These are phyloP conservation scores for Ecliptopera silaceata DNA, from an alignment of 2,888 invertebrate species.

Conservation along the genomic window DNA sequence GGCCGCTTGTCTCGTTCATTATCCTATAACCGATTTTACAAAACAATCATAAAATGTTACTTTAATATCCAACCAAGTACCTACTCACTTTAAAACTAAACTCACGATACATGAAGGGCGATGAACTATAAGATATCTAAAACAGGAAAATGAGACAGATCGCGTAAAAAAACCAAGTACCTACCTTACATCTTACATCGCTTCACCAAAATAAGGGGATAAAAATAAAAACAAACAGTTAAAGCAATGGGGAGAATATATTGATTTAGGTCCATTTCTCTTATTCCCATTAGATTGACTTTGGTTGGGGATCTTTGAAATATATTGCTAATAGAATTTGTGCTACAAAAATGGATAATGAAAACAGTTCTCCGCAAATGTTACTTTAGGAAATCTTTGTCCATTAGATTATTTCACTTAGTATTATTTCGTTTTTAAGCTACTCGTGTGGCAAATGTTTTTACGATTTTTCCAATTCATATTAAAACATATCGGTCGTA, in stretches of 20 bases:
- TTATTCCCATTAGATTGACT: constrained; percentile 32
- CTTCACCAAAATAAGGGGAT: constrained; percentile 34
- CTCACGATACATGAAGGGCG: constrained; percentile 30
- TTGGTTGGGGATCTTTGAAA: constrained; percentile 28
- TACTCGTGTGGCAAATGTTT: too few species aligned
- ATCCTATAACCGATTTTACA: constrained; percentile 11
- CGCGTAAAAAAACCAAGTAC: constrained; percentile 18
- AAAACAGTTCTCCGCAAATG: constrained; percentile 17
- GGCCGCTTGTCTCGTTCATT: constrained; percentile 32
- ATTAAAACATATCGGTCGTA: too few species aligned
- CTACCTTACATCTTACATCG: constrained; percentile 26
- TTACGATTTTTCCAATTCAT: too few species aligned
- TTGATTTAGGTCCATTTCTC: constrained; percentile 33
- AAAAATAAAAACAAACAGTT: constrained; percentile 37
- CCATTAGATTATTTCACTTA: constrained; percentile 1
- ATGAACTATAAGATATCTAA: constrained; percentile 21
- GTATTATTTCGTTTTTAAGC: not conserved
- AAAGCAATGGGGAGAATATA: constrained; percentile 35
- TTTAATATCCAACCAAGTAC: constrained; percentile 12
- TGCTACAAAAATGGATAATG: constrained; percentile 20
- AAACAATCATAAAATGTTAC: constrained; percentile 20
- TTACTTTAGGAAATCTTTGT: constrained; percentile 16
- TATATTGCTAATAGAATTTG: constrained; percentile 35
- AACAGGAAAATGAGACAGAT: constrained; percentile 32
- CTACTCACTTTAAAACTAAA: constrained; percentile 23